Conservation (phyloP, 2,797 vertebrate species). For the Melanogrammus aeglefinus region DNA sequence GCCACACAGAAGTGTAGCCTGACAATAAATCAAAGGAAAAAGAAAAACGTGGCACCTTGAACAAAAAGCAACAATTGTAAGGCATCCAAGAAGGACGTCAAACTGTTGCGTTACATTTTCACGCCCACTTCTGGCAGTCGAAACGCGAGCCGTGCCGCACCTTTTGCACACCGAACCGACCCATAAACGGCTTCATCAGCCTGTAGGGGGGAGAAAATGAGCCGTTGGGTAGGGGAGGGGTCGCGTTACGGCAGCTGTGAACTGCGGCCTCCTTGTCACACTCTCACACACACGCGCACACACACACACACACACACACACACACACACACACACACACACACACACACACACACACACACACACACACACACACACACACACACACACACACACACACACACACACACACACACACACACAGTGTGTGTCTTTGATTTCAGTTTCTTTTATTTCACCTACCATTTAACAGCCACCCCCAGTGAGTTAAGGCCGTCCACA, state of each 20-base stretch:
- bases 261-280: constrained; percentile 23
- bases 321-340: constrained; percentile 2
- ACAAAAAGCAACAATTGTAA: too few species aligned
- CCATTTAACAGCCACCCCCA: neutral
- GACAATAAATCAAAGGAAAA: too few species aligned
- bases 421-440: neutral
- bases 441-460: neutral
- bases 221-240: constrained; percentile 21
- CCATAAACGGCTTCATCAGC: too few species aligned
- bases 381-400: neutral
- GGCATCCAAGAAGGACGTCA: too few species aligned
- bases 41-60: too few species aligned
- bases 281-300: neutral
- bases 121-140: too few species aligned
- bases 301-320: constrained; percentile 5
- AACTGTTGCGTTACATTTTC: too few species aligned
- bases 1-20: too few species aligned
- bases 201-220: constrained; percentile 41
- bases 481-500: neutral
- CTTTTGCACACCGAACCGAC: too few species aligned
- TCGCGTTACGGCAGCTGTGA: constrained; percentile 55
- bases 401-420: neutral
- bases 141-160: too few species aligned
- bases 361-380: constrained; percentile 8
- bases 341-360: neutral